Evolutionary conservation across 2,888 invertebrate genomes (phyloP).

Genomic region (Nomada hirtipes): DNA sequence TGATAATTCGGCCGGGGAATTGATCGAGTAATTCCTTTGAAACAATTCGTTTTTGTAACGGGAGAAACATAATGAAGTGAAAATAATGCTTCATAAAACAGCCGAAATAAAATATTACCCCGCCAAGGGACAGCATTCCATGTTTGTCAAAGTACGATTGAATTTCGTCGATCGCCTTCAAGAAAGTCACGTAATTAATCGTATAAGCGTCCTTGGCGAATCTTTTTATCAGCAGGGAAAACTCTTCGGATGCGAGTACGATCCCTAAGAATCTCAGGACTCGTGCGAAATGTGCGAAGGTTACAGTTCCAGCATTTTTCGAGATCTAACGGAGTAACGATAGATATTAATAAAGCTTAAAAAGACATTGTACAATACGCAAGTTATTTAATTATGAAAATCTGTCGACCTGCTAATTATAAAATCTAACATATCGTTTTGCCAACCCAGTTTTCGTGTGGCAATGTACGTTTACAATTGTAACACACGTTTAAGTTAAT

Average conservation of each 20-base stretch:
- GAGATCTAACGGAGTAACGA: constrained; percentile 86
- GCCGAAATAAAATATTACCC: constrained; percentile 82
- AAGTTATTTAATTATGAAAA: background rate
- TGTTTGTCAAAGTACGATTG: constrained; percentile 86
- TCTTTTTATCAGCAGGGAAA: constrained; percentile 89
- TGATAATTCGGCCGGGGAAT: constrained; percentile 88
- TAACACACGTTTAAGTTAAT: background rate
- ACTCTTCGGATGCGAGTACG: constrained; percentile 89
- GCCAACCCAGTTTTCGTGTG: too few species aligned
- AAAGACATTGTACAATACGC: too few species aligned
- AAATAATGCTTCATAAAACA: background rate
- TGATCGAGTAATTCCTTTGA: constrained; percentile 85
- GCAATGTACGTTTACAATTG: too few species aligned
- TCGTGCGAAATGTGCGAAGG: constrained; percentile 91
- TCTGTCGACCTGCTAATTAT: too few species aligned
- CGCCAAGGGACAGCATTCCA: constrained; percentile 86
- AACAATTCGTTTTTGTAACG: background rate
- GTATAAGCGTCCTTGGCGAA: constrained; percentile 92
- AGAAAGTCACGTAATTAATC: constrained; percentile 91
- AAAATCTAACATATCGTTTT: too few species aligned
- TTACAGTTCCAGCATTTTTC: constrained; percentile 90
- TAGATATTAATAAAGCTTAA: background rate
- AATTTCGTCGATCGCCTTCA: constrained; percentile 89
- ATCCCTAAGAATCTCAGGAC: constrained; percentile 90
- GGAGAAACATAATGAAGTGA: background rate